Percentiles rank a stretch among this genome's conserved stretches.
Conservation (phyloP, 2,888 invertebrate genomes). For the Molorchus minor region DNA sequence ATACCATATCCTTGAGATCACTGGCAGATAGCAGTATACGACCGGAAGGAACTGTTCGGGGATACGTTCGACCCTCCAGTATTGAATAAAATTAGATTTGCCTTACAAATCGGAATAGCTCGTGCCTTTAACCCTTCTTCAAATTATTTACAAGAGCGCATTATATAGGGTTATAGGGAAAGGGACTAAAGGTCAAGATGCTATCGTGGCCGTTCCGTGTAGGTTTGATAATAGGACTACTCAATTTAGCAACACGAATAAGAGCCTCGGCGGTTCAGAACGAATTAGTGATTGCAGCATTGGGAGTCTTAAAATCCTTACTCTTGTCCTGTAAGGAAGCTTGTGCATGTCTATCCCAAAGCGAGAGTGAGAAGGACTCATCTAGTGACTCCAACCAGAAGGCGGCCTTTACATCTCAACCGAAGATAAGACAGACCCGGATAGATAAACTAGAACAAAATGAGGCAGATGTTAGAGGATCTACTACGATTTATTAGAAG, state of each 20-base stretch:
- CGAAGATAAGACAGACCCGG: not conserved
- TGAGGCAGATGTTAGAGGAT: conserved; percentile 1
- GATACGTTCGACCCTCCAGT: no score
- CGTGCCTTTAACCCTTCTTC: no score
- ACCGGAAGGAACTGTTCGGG: no score
- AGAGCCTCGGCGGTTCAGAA: conserved; percentile 40
- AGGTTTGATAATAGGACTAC: conserved; percentile 37
- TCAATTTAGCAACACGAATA: conserved; percentile 36
- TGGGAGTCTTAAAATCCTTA: conserved; percentile 37
- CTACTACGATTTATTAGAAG: not conserved
- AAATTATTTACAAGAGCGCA: no score
- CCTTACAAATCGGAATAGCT: no score
- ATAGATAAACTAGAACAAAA: conserved; percentile 10
- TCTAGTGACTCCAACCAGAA: not conserved
- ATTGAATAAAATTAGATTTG: no score
- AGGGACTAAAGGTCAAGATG: conserved; percentile 40
- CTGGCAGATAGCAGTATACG: no score
- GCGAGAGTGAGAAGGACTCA: not conserved
- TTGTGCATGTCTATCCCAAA: conserved; percentile 11
- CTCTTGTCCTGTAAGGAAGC: conserved; percentile 14
- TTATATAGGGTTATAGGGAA: conserved; percentile 34
- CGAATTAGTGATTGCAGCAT: conserved; percentile 34
- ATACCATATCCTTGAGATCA: no score
- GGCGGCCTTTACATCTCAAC: not conserved
- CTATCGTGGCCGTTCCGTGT: conserved; percentile 42